Conservation (phyloP, 2,888 invertebrate species). For the Oasisia sp. region DNA sequence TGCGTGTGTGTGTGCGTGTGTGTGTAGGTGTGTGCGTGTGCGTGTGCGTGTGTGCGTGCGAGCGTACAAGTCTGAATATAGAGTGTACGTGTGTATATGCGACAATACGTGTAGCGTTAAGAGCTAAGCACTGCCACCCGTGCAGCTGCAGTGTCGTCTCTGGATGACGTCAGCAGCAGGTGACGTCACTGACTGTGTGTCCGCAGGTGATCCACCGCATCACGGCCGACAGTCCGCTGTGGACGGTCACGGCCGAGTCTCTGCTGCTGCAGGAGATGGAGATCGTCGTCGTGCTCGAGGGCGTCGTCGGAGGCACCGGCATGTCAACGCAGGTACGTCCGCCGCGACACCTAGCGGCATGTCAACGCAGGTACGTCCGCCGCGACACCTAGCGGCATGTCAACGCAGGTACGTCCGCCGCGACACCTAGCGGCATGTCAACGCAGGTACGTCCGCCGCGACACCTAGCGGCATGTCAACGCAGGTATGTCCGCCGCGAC, state of each 20-base stretch:
- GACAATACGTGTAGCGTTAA: too few species aligned
- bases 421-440: too few species aligned
- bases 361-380: too few species aligned
- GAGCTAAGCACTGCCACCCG: too few species aligned
- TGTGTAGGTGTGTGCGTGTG: not conserved
- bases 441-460: too few species aligned
- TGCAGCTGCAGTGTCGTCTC: not conserved
- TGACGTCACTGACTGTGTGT: slow-evolving; percentile 67
- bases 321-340: slow-evolving; percentile 60
- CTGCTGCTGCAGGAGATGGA: slow-evolving; percentile 71
- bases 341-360: too few species aligned
- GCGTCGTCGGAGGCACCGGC: slow-evolving; percentile 60
- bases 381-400: too few species aligned
- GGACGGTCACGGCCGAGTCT: slow-evolving; percentile 85
- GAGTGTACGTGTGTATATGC: too few species aligned
- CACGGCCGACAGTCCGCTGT: slow-evolving; percentile 88
- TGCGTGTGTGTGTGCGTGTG: not conserved
- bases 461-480: too few species aligned
- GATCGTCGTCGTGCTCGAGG: slow-evolving; percentile 94
- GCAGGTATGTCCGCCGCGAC: too few species aligned
- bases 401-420: too few species aligned
- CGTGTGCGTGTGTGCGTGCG: not conserved
- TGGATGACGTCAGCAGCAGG: not conserved
- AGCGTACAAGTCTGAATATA: too few species aligned
- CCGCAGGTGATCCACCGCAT: slow-evolving; percentile 78